Base-by-base conservation (phyloP, 2,888 invertebrate genomes). In the Acanthosepion lycidas region DNA sequence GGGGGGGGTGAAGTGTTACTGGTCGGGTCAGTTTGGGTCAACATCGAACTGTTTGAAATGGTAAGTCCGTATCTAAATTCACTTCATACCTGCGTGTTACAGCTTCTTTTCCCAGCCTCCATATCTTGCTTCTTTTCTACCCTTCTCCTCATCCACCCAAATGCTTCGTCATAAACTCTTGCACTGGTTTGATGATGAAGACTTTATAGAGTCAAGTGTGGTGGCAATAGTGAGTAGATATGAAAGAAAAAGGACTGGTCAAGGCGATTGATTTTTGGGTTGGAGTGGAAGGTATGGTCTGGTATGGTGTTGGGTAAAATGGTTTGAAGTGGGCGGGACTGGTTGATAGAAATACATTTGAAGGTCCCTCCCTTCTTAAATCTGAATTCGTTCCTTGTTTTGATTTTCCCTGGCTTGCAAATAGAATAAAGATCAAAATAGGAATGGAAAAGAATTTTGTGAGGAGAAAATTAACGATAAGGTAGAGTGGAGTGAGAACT, bases 11-110 rank as follows among this genome's bases (percentile, higher is more conserved):
- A n/a, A 8, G n/a, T 33, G 33, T n/a, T 78, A n/a, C 78, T 78
- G 78, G 78, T 33, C 78, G 78, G 78, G 78, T 78, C 78, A 78
- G 78, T 78, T 78, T 78, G 78, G 78, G 78, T 78, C 78, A 78
- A 78, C n/a, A 78, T 78, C 78, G 78, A 78, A 78, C 78, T 78
- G 78, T 78, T 78, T 33, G 78, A 78, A 78, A 78, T 78, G 78
- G 78, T 33, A 78, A 78, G n/a, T 78, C n/a, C 78, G 78, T 78
- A 78, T 78, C 78, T 78, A 78, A 78, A 78, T 78, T 78, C 78
- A 78, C 78, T 78, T 78, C 78, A 78, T 78, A 78, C 78, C 78
- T 78, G 78, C 78, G 78, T 78, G 33, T 33, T 78, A 78, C 12
- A 78, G 78, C 78, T 78, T 78, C 78, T 78, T 78, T 33, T 33